phyloP scores from a whole-genome alignment of 2,797 vertebrate species.

The Ispidina picta region DNA sequence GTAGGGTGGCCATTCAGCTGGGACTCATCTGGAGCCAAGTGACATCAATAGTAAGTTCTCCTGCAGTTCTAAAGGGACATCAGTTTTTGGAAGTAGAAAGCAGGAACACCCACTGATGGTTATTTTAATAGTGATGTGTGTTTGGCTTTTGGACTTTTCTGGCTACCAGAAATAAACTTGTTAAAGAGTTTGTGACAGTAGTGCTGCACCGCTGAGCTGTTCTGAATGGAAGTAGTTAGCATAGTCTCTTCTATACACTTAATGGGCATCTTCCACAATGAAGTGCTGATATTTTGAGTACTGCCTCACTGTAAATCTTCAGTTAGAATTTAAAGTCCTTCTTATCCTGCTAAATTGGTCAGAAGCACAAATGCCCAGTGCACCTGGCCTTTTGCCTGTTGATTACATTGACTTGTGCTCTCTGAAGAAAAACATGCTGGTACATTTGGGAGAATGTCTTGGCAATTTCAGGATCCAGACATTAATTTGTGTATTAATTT shows the following conservation, averaged over 20 bases:
- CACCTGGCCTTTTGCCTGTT: neutral
- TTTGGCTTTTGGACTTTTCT: neutral
- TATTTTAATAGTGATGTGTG: neutral
- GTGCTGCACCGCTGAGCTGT: neutral
- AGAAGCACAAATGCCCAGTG: neutral
- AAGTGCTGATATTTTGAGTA: neutral
- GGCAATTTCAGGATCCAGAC: neutral
- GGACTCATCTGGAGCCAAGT: neutral
- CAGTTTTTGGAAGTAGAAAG: neutral
- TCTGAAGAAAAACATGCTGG: neutral
- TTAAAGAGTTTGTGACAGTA: neutral
- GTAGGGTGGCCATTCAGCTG: rapidly evolving
- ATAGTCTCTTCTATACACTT: neutral
- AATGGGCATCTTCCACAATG: neutral
- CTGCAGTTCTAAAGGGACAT: neutral
- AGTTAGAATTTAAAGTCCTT: neutral
- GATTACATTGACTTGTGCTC: neutral
- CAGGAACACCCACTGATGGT: neutral
- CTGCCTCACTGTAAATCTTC: neutral
- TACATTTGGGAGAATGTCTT: neutral
- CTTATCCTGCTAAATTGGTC: neutral
- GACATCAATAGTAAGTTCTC: neutral
- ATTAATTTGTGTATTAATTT: neutral
- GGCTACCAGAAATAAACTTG: neutral
- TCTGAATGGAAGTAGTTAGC: neutral